Percentiles rank a stretch among this genome's conserved stretches.
Conservation (phyloP, 2,888 invertebrate genomes). For the Stenolophus ochropezus region DNA sequence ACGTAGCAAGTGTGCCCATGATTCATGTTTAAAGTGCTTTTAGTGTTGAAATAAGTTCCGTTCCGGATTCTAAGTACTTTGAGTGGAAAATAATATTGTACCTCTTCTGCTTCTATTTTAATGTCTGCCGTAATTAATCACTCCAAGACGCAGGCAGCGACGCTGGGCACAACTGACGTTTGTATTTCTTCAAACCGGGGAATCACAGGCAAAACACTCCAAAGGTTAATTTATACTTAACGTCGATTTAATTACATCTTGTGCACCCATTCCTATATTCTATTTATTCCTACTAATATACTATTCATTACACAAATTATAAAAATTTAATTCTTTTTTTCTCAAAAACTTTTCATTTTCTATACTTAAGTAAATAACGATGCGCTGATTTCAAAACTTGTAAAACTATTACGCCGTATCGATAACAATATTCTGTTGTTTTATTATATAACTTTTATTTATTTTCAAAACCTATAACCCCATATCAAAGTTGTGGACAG, state of each 20-base stretch:
- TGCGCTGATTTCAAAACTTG: too few relatives aligned
- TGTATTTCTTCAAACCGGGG: constrained; percentile 20
- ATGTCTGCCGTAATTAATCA: constrained; percentile 43
- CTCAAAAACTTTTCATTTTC: too few relatives aligned
- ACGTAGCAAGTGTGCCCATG: constrained; percentile 58
- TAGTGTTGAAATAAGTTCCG: constrained; percentile 56
- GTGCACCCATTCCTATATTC: too few relatives aligned
- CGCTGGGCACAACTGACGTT: constrained; percentile 7
- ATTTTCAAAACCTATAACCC: too few relatives aligned
- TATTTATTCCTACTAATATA: too few relatives aligned
- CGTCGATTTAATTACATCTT: constrained; percentile 17
- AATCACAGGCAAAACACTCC: constrained; percentile 1
- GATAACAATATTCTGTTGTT: too few relatives aligned
- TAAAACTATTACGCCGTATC: too few relatives aligned
- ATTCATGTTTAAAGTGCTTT: constrained; percentile 60
- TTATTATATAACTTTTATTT: too few relatives aligned
- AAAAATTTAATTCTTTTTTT: too few relatives aligned
- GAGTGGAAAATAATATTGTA: constrained; percentile 59
- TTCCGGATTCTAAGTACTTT: constrained; percentile 59
- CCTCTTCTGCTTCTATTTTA: constrained; percentile 58
- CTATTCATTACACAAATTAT: too few relatives aligned
- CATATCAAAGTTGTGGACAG: too few relatives aligned
- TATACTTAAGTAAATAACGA: too few relatives aligned
- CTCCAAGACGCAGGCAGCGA: not conserved
- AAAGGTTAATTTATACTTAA: constrained; percentile 21